A percentile compares a stretch with the other conserved stretches of the same genome.
These are phyloP conservation scores for Melieria crassipennis DNA, from an alignment of 2,888 invertebrate species.

Conservation along the genomic window DNA sequence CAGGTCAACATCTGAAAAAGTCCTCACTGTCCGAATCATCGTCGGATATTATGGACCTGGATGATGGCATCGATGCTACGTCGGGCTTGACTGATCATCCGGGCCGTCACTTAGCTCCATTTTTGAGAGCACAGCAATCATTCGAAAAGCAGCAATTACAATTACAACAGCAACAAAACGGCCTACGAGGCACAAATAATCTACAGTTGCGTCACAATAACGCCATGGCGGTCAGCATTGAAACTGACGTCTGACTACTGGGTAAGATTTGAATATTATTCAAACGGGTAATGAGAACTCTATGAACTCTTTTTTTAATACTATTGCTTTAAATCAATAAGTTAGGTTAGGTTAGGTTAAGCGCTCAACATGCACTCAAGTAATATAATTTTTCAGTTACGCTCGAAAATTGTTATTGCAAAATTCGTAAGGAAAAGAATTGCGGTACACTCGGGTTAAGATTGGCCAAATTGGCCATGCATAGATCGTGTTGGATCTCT, in stretches of 20 bases:
- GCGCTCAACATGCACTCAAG: no score
- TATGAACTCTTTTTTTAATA: not conserved
- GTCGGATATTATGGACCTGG: constrained; percentile 92
- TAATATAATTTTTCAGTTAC: no score
- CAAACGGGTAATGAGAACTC: no score
- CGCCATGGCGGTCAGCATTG: constrained; percentile 87
- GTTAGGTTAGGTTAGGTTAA: no score
- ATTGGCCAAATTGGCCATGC: no score
- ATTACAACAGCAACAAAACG: constrained; percentile 57
- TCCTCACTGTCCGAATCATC: constrained; percentile 87
- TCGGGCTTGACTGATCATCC: constrained; percentile 66
- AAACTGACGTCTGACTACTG: constrained; percentile 96
- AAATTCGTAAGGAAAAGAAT: no score
- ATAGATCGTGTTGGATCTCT: no score
- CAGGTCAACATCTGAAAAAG: constrained; percentile 89
- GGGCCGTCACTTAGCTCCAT: constrained; percentile 65
- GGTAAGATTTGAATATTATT: constrained; percentile 67
- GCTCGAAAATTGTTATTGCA: no score
- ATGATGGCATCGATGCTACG: constrained; percentile 77
- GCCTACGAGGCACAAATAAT: constrained; percentile 52
- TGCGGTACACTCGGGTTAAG: no score
- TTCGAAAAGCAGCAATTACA: constrained; percentile 65
- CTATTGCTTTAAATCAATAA: not conserved
- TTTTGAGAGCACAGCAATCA: constrained; percentile 65
- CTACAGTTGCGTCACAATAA: constrained; percentile 74